Percentiles rank a stretch among this genome's conserved stretches.
phyloP scores from a whole-genome alignment of 2,888 invertebrate genomes.

The Tachina grossa region DNA sequence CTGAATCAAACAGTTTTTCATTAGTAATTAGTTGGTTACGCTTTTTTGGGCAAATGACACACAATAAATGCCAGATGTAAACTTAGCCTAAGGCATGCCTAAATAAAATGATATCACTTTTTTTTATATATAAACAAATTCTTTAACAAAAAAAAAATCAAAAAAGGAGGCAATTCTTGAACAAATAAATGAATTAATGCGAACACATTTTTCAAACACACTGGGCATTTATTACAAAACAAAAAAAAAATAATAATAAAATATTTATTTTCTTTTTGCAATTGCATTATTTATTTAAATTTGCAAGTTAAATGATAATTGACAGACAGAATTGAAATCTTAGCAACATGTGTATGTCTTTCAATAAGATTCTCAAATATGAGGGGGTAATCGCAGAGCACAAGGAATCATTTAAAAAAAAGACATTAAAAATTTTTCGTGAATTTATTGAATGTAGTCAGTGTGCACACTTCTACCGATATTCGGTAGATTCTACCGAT shows the following conservation, averaged over 20 bases:
- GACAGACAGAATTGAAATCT: conserved; percentile 12
- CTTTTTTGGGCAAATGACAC: no score
- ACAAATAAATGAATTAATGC: conserved; percentile 2
- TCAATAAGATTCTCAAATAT: not conserved
- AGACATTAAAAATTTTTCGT: no score
- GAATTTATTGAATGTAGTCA: no score
- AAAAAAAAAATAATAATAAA: conserved; percentile 1
- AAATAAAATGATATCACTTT: conserved; percentile 31
- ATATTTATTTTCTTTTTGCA: conserved; percentile 4
- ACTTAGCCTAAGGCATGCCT: conserved; percentile 22
- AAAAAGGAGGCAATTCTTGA: not conserved
- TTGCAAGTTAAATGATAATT: conserved; percentile 9
- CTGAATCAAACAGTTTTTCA: no score
- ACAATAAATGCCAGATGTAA: no score
- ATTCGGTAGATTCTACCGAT: no score
- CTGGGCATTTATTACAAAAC: not conserved
- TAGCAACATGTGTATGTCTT: conserved; percentile 6
- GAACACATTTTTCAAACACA: not conserved
- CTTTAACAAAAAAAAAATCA: not conserved
- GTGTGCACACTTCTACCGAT: no score
- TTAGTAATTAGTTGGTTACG: no score
- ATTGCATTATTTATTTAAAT: conserved; percentile 37
- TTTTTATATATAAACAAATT: conserved; percentile 3
- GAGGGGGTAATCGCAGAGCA: not conserved
- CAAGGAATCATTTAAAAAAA: no score